A percentile compares a stretch with the other conserved stretches of the same genome.
Conservation (phyloP, 2,888 invertebrate genomes). For the Bhutanitis thaidina region DNA sequence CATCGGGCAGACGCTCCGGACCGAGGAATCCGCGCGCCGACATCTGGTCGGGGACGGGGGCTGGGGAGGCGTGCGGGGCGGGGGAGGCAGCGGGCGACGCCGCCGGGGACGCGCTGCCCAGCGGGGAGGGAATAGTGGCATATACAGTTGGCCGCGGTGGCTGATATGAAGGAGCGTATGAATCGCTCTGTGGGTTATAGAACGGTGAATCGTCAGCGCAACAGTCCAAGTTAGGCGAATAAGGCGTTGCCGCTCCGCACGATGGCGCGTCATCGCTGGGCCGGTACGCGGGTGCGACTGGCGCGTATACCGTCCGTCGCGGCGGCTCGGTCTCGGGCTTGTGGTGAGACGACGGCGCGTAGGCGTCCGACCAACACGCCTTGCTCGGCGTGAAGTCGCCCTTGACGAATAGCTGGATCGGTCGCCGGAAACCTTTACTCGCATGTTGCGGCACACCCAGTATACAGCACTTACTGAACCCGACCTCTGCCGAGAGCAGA, state of each 20-base stretch:
- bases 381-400: slow-evolving; percentile 83
- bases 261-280: slow-evolving; percentile 76
- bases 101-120: slow-evolving; percentile 61
- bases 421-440: slow-evolving; percentile 93
- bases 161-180: slow-evolving; percentile 74
- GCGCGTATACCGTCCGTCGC: slow-evolving; percentile 73
- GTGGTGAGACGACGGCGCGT: slow-evolving; percentile 83
- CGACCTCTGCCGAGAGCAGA: slow-evolving; percentile 92
- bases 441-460: slow-evolving; percentile 90
- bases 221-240: slow-evolving; percentile 69
- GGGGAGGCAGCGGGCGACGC: slow-evolving; percentile 64
- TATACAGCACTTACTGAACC: slow-evolving; percentile 93
- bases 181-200: slow-evolving; percentile 75
- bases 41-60: slow-evolving; percentile 40
- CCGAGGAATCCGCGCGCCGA: slow-evolving; percentile 49
- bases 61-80: slow-evolving; percentile 49
- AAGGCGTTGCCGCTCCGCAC: slow-evolving; percentile 74
- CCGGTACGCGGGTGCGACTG: slow-evolving; percentile 66
- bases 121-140: slow-evolving; percentile 71
- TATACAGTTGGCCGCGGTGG: slow-evolving; percentile 74
- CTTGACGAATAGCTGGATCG: slow-evolving; percentile 85
- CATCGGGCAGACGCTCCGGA: slow-evolving; percentile 42
- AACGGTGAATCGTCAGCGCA: slow-evolving; percentile 72
- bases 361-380: slow-evolving; percentile 82
- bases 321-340: slow-evolving; percentile 78